Percentiles rank a stretch among this genome's conserved stretches.
Evolutionary conservation across 2,888 invertebrate genomes (phyloP).

Genomic region (Volucella inanis): DNA sequence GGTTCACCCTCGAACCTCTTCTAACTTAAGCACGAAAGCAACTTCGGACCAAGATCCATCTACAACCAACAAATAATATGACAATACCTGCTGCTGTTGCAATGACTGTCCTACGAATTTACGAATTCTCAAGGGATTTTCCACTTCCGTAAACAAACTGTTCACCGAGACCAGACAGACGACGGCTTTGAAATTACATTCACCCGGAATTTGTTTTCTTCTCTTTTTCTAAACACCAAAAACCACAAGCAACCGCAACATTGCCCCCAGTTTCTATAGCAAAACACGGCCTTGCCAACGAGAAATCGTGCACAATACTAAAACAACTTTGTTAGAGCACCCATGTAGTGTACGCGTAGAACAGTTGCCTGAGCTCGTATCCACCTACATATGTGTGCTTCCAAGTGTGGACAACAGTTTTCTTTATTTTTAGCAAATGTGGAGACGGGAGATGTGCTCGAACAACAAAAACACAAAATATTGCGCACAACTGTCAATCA

Average conservation of each 20-base stretch:
- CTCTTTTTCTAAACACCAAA: neutral
- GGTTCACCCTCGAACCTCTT: no score
- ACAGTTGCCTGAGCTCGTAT: no score
- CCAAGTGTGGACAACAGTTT: neutral
- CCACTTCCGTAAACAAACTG: slow-evolving; percentile 12
- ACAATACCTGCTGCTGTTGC: neutral
- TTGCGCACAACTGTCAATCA: slow-evolving; percentile 26
- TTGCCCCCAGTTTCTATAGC: neutral
- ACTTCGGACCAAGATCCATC: neutral
- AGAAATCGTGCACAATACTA: no score
- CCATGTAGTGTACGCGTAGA: no score
- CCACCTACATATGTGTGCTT: no score
- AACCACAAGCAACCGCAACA: neutral
- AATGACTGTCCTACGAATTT: neutral
- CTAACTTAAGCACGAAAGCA: neutral
- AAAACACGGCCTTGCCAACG: neutral
- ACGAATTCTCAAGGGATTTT: neutral
- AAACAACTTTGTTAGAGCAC: no score
- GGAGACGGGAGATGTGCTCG: neutral
- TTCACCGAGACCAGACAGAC: neutral
- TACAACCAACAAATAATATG: neutral
- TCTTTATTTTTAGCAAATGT: slow-evolving; percentile 25
- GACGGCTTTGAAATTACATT: neutral
- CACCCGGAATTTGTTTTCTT: neutral
- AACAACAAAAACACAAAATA: slow-evolving; percentile 8